phyloP scores from a whole-genome alignment of 2,888 invertebrate species.

The Philereme transversata region DNA sequence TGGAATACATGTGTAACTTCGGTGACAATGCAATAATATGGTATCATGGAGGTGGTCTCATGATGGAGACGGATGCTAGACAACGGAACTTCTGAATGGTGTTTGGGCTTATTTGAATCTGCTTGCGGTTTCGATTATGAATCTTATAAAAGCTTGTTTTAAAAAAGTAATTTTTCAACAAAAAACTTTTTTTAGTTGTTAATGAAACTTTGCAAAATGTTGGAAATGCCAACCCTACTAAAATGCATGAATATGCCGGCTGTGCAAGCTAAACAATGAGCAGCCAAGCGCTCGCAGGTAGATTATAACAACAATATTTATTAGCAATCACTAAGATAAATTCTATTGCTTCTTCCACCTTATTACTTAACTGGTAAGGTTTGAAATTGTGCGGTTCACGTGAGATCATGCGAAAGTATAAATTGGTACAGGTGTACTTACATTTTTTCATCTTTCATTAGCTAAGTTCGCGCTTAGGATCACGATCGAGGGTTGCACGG shows the following conservation, averaged over 20 bases:
- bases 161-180: too few relatives aligned
- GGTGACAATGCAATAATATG: too few relatives aligned
- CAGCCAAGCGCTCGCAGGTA: constrained; percentile 77
- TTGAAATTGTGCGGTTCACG: constrained; percentile 11
- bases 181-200: background rate
- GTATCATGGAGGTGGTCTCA: too few relatives aligned
- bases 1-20: too few relatives aligned
- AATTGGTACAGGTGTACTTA: constrained; percentile 69
- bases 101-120: too few relatives aligned
- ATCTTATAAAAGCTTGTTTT: too few relatives aligned
- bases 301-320: constrained; percentile 56
- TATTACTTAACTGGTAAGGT: constrained; percentile 40
- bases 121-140: too few relatives aligned
- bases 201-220: constrained; percentile 15
- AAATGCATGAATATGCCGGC: constrained; percentile 64
- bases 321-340: constrained; percentile 28
- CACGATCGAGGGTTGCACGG: constrained; percentile 75
- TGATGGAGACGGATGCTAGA: too few relatives aligned
- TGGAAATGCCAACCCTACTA: constrained; percentile 64
- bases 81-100: too few relatives aligned
- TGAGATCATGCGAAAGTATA: constrained; percentile 23
- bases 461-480: constrained; percentile 82
- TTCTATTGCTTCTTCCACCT: constrained; percentile 32
- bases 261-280: constrained; percentile 80
- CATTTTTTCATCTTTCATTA: constrained; percentile 79